These are phyloP conservation scores for Melinopterus prodromus DNA, from an alignment of 2,888 invertebrate species.

Conservation along the genomic window DNA sequence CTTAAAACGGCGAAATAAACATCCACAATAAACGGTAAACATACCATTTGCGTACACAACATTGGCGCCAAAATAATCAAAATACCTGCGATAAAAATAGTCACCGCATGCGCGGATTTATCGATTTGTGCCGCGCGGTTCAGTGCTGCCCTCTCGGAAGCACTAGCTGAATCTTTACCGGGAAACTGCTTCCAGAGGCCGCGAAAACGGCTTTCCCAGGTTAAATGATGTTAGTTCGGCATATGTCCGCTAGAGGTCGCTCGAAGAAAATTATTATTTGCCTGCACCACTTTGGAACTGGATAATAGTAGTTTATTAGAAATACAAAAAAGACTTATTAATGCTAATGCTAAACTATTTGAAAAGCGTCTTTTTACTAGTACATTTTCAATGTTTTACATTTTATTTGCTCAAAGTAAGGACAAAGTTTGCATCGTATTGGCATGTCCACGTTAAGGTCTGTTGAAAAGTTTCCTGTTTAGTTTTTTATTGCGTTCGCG, in stretches of 20 bases:
- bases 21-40: background rate
- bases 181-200: conserved; percentile 6
- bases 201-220: background rate
- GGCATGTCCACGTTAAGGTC: no score
- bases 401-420: no score
- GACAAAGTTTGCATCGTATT: no score
- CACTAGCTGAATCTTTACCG: conserved; percentile 25
- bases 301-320: no score
- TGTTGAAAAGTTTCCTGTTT: no score
- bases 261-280: background rate
- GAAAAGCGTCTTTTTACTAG: no score
- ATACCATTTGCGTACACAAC: background rate
- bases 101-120: background rate
- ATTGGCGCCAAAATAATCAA: background rate
- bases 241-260: background rate
- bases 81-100: background rate
- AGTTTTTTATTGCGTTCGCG: no score
- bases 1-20: background rate
- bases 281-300: no score
- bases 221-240: background rate
- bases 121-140: background rate
- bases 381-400: no score
- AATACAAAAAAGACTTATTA: no score
- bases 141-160: conserved; percentile 37
- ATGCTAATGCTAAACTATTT: no score